Evolutionary conservation across 2,113 vertebrate species (phyloP), one percentile per base, ranked within the genome.

Genomic region (Pelusios castaneus): DNA sequence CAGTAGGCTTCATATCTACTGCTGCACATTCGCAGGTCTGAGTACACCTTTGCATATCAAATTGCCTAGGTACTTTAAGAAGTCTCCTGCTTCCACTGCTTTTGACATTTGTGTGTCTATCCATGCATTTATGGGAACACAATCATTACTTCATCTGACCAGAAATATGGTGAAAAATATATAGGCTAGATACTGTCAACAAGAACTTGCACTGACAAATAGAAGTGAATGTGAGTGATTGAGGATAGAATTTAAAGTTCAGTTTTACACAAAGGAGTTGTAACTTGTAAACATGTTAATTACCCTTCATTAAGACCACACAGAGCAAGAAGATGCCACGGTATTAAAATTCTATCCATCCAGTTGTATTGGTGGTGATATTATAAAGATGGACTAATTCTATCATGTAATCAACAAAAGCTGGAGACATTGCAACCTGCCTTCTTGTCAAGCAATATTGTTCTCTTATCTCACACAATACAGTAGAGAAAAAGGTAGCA

Each of bases 31-130:
- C 22, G n/a, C 51, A 52, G 51, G 10, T 58, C 10, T 29, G 56
- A 29, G 29, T 58, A 58, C 38, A 76, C 11, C 41, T 76, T 29
- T 45, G 41, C 10, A 0, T 0, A 0, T 27, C 54, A 41, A 70
- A n/a, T 31, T 0, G 0, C 1, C 1, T 0, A 1, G 34, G 41
- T 29, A 43, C 11, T 45, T 76, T 45, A 45, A 45, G 0, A 27
- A 0, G 56, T 17, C 52, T 2, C 3, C 2, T 82, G 8, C 52
- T 75, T 47, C 75, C 2, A 24, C 31, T 76, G 49, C 73, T 29
- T 60, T 14, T n/a, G 56, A 5, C 29, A 38, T 70, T n/a, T 67
- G 9, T 67, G 16, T 67, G 31, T n/a, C 60, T 38, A 70, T 22
- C 63, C 21, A 38, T 10, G n/a, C 38, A 70, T 67, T 67, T 38